Evolutionary conservation across 2,888 invertebrate genomes (phyloP).

Genomic region (Dromius quadrimaculatus): DNA sequence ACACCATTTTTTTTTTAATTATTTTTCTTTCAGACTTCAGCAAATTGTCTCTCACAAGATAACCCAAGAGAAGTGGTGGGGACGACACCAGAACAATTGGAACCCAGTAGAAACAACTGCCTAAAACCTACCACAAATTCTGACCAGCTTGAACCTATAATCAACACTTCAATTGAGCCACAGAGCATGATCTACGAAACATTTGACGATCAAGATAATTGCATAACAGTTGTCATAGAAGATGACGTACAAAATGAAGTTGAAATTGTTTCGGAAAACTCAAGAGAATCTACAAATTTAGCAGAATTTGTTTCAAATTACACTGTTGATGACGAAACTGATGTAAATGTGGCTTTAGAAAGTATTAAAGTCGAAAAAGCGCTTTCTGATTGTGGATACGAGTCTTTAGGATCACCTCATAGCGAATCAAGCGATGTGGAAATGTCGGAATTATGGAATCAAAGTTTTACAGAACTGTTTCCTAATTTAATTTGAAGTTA

Average conservation of each 20-base stretch:
- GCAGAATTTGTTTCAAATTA: constrained; percentile 28
- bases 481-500: constrained; percentile 78
- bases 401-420: constrained; percentile 74
- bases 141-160: constrained; percentile 59
- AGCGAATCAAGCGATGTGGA: constrained; percentile 61
- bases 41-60: constrained; percentile 68
- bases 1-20: background rate
- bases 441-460: constrained; percentile 77
- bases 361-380: constrained; percentile 21
- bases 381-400: constrained; percentile 75
- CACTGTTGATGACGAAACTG: constrained; percentile 56
- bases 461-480: constrained; percentile 82
- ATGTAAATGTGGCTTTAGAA: constrained; percentile 51
- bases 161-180: constrained; percentile 57
- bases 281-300: constrained; percentile 58
- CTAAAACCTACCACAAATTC: constrained; percentile 60
- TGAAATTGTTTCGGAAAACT: constrained; percentile 62
- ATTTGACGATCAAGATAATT: constrained; percentile 79
- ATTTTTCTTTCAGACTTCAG: constrained; percentile 63
- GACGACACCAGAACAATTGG: constrained; percentile 86
- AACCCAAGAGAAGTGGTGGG: constrained; percentile 84
- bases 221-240: constrained; percentile 77
- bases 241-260: constrained; percentile 70
- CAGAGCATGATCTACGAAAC: constrained; percentile 76
- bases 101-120: constrained; percentile 77